Evolutionary conservation across 2,797 vertebrate species (phyloP), one percentile per base, ranked within the genome.

Genomic region (Vultur gryphus): DNA sequence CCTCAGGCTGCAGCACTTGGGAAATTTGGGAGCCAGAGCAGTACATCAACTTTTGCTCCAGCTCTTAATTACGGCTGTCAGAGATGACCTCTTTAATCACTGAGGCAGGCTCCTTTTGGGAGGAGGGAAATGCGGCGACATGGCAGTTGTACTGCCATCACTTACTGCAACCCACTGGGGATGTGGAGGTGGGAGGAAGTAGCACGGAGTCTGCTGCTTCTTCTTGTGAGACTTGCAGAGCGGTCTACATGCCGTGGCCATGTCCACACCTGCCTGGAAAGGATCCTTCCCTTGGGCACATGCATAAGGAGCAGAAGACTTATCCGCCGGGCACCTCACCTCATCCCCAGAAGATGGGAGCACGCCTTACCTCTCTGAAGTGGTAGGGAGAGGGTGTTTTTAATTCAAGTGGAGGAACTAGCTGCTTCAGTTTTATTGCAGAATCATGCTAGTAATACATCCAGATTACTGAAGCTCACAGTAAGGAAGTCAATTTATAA

Each of bases 401-500:
- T 86, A 93, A 95, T 92, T 92, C 89, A 48, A 76, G 73, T 52
- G 44, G 67, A 95, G 89, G 85, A 96, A 94, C 90, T 61, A 77
- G 75, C 78, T 90, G 85, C 84, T 71, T 89, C 5, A 54, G 70
- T 91, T 97, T 97, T 97, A 96, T 93, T 95, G 76, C 90, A 95
- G 91, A 94, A 96, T 94, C 89, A 94, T 52, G 78, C 89, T 90
- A 93, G 87, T 96, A 96, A 95, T 95, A 94, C 88, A 82, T 66
- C 76, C 84, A 95, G 96, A 95, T 97, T 95, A 95, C 94, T 84
- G 92, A 84, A 96, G 94, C 97, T 97, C 93, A 67, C 69, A 78
- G 89, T 94, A 84, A 97, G 96, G 94, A 97, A 97, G 95, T 95
- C 93, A 95, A 93, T 96, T 95, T 96, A 97, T 97, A 95, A 95